These are phyloP conservation scores for Periophthalmus magnuspinnatus DNA, from an alignment of 2,797 vertebrate genomes.

Conservation along the genomic window DNA sequence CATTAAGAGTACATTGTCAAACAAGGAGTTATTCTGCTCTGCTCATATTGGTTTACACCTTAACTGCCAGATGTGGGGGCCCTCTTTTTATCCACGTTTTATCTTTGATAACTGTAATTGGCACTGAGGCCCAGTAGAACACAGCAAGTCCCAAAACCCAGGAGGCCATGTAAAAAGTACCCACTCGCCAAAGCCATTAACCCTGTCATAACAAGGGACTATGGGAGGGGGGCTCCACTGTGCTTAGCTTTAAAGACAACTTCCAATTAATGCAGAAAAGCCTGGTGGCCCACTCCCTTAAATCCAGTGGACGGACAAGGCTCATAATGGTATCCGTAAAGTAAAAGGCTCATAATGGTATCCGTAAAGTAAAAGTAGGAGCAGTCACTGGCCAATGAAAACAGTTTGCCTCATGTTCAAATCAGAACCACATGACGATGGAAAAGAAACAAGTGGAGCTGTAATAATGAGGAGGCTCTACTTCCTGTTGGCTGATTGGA, in stretches of 20 bases:
- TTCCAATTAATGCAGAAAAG: conserved; percentile 60
- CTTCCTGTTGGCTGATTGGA: conserved; percentile 69
- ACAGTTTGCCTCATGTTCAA: conserved; percentile 70
- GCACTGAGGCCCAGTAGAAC: conserved; percentile 57
- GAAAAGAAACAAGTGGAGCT: conserved; percentile 30
- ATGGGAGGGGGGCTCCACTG: conserved; percentile 31
- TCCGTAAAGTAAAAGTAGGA: conserved; percentile 64
- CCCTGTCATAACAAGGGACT: conserved; percentile 51
- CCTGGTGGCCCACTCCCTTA: conserved; percentile 46
- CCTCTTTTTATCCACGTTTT: conserved; percentile 38
- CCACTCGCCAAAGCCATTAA: conserved; percentile 63
- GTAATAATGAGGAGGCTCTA: conserved; percentile 63
- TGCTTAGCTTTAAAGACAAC: conserved; percentile 37
- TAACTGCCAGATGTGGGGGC: conserved; percentile 54
- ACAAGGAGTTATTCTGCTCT: conserved; percentile 60
- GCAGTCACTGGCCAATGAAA: conserved; percentile 63
- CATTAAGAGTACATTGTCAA: conserved; percentile 25
- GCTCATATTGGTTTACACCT: conserved; percentile 53
- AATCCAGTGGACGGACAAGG: conserved; percentile 55
- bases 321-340: conserved; percentile 60
- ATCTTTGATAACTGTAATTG: conserved; percentile 70
- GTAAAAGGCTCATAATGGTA: conserved; percentile 60
- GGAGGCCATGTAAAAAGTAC: conserved; percentile 39
- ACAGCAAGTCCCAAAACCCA: conserved; percentile 30
- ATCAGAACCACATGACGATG: conserved; percentile 77